Base-by-base conservation (phyloP, 2,113 vertebrate species). In the Isichthys henryi region DNA sequence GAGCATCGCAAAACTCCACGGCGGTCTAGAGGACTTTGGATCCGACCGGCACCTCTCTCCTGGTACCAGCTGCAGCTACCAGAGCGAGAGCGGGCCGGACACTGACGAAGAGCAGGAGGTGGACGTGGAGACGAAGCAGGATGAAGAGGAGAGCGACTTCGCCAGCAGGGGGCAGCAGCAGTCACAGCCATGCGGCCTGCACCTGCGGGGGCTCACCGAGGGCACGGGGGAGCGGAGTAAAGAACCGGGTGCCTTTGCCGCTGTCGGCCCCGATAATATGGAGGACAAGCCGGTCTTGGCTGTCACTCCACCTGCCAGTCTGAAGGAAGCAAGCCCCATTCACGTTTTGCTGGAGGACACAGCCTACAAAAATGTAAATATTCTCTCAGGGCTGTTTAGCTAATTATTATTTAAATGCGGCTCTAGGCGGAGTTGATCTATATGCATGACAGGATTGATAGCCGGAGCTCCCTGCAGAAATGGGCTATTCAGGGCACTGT, bases 331-430 rank as follows among this genome's bases (percentile, higher is more conserved):
- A 91, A 93, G 95, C 93, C 95, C 96, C 80, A 93, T 94, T 91
- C 97, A 96, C 52, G 93, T 95, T 77, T 95, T 96, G 89, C 91
- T 95, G 92, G 98, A 99, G 95, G 97, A 98, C 92, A 94, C 96
- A 88, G 92, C 95, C 92, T 98, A 97, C 96, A 99, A 98, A 96
- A 97, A 98, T 96, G 98, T 98, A 98, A 99, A 98, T 98, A 96
- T 95, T 92, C 95, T 95, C 94, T 92, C 89, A 94, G 93, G 95
- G 94, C 95, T 94, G 93, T 93, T 95, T 91, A 94, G 93, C 95
- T 96, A 96, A 96, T 96, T 96, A 96, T 95, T 96, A 94, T 95
- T 95, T 95, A 96, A 97, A 96, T 94, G 94, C 94, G 90, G 92
- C 93, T 93, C 91, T 93, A 94, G 96, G 95, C 93, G 92, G 95